Evolutionary conservation across 2,888 invertebrate genomes (phyloP), one percentile per base, ranked within the genome.

Genomic region (Scaptomyza reducta): DNA sequence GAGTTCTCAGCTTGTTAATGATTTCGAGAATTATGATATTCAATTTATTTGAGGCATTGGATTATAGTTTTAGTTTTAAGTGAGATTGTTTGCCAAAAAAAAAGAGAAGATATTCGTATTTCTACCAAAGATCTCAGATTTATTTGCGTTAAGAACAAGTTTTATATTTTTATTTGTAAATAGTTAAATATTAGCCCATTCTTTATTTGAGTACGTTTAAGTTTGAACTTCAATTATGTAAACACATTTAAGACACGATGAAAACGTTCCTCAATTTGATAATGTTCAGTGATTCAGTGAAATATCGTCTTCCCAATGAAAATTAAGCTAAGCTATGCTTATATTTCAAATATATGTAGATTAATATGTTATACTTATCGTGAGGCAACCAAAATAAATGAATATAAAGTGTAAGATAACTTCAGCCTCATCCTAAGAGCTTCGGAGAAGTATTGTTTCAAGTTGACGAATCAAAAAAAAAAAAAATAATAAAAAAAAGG

Each of bases 11-110:
- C 50, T 84, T n/a, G 78, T 70, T 1, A 88, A 77, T 64, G 88
- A 83, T 73, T 92, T 91, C 55, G 91, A 91, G 45, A 90, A 91
- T 82, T 90, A 90, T 61, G 92, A 91, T 83, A 88, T 92, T 65
- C 89, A 86, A 77, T 90, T 91, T 50, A 89, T 90, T 59, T 84
- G 44, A 73, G 40, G 13, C 25, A 41, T 22, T 6, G 33, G 1
- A 7, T 25, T 14, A 14, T 6, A 16, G n/a, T 14, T 10, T 4
- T 58, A 31, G 6, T 14, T 31, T 42, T 41, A 57, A 40, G 67
- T 18, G 63, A 67, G 57, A 67, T 46, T 29, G 22, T 31, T 40
- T 38, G 40, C 38, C 31, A 40, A 40, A 40, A 67, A 67, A 49
- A 33, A 33, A n/a, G n/a, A n/a, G n/a, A 11, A 67, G 33, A 51